A percentile compares a stretch with the other conserved stretches of the same genome.
These are phyloP conservation scores for Scolopax rusticola DNA, from an alignment of 2,797 vertebrate species.

Conservation along the genomic window DNA sequence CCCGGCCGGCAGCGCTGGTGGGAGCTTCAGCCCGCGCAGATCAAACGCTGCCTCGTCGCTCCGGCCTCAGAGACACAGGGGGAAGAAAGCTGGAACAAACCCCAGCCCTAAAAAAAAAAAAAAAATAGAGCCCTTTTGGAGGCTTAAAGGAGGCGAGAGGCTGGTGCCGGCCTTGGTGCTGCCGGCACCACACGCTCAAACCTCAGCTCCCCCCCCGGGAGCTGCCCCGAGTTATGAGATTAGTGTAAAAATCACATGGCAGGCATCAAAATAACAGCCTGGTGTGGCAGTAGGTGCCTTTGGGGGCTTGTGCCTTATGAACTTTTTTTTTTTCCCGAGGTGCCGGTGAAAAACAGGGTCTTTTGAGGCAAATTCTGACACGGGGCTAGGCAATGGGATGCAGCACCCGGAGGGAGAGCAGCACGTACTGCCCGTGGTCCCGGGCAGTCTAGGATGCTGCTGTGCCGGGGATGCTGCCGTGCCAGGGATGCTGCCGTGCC, in stretches of 20 bases:
- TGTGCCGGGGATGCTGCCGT: fast-evolving
- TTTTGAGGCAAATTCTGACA: background rate
- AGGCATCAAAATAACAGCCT: background rate
- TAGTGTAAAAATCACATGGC: constrained; percentile 34
- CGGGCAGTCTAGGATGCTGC: background rate
- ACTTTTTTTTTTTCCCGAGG: background rate
- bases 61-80: fast-evolving
- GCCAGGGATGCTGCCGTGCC: no score
- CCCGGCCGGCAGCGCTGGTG: background rate
- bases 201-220: background rate
- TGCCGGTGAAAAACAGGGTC: background rate
- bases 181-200: background rate
- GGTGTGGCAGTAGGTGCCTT: background rate
- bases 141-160: background rate
- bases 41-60: background rate
- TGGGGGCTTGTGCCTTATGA: background rate
- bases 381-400: fast-evolving
- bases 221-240: background rate
- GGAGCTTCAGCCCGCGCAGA: background rate
- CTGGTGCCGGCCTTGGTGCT: background rate
- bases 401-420: background rate
- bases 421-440: background rate
- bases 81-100: background rate
- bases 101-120: background rate
- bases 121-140: background rate